A percentile compares a stretch with the other conserved stretches of the same genome.
Evolutionary conservation across 1,140 invertebrate species (phyloP).

Genomic region (Leptestheria dahalacensis): DNA sequence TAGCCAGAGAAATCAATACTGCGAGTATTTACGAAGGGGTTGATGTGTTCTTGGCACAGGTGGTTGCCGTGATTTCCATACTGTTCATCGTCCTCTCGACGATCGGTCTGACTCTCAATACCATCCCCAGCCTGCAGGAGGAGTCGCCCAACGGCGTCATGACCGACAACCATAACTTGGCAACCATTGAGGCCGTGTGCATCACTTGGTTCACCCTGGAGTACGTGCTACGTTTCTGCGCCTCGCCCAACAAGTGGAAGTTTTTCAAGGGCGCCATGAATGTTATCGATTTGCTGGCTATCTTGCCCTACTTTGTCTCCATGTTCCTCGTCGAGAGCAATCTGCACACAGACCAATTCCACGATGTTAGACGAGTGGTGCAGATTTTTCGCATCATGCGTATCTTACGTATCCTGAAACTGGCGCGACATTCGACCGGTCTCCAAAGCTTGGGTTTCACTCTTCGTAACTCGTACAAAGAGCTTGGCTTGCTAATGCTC

Average conservation of each 20-base stretch:
- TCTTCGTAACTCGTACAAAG: constrained; percentile 95
- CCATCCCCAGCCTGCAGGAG: constrained; percentile 85
- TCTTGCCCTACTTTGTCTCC: constrained; percentile 95
- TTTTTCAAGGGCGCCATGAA: constrained; percentile 99
- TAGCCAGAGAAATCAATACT: background rate
- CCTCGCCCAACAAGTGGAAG: constrained; percentile 98
- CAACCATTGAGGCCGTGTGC: constrained; percentile 95
- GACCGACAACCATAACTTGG: constrained; percentile 79
- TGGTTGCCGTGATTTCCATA: constrained; percentile 97
- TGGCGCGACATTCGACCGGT: constrained; percentile 96
- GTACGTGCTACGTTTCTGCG: constrained; percentile 93
- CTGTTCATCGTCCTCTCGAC: constrained; percentile 98
- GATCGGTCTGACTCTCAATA: constrained; percentile 94
- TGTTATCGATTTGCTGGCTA: constrained; percentile 95
- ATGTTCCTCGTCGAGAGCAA: constrained; percentile 90
- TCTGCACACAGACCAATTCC: constrained; percentile 91
- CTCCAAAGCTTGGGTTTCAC: constrained; percentile 97
- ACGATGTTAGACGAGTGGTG: constrained; percentile 90
- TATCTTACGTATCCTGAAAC: constrained; percentile 94
- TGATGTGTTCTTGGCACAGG: constrained; percentile 46
- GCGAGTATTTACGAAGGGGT: background rate
- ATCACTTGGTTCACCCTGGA: constrained; percentile 99
- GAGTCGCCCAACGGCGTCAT: constrained; percentile 49
- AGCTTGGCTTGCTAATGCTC: constrained; percentile 94
- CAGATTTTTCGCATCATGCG: constrained; percentile 99